Evolutionary conservation across 1,140 invertebrate genomes (phyloP).

Genomic region (Eumeta japonica): DNA sequence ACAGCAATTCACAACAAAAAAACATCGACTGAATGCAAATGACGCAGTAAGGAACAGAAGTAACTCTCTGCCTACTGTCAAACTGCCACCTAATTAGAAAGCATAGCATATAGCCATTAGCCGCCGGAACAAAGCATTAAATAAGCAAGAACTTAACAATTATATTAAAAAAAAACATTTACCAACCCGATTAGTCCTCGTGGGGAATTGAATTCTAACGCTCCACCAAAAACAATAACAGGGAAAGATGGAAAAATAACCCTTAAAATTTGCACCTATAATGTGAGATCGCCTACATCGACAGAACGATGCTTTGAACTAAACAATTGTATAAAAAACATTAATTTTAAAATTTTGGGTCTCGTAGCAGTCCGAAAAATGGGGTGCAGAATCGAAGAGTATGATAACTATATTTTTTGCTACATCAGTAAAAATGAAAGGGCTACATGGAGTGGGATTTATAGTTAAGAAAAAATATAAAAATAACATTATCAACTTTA

Average conservation of each 20-base stretch:
- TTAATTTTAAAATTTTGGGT: constrained; percentile 15
- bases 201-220: constrained; percentile 18
- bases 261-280: constrained; percentile 16
- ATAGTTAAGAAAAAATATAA: constrained; percentile 15
- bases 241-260: constrained; percentile 5
- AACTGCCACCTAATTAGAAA: constrained; percentile 7
- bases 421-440: constrained; percentile 11
- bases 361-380: constrained; percentile 15
- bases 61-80: no score
- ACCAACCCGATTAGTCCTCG: constrained; percentile 18
- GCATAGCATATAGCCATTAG: constrained; percentile 13
- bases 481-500: constrained; percentile 12
- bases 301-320: constrained; percentile 13
- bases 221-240: constrained; percentile 11
- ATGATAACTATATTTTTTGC: constrained; percentile 17
- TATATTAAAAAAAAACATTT: constrained; percentile 10
- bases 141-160: constrained; percentile 2
- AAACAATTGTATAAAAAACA: constrained; percentile 13
- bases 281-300: constrained; percentile 16
- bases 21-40: no score
- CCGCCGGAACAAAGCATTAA: constrained; percentile 12
- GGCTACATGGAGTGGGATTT: constrained; percentile 15
- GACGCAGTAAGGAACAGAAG: no score
- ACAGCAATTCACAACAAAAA: no score
- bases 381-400: constrained; percentile 13